Base-by-base conservation (phyloP, 1,140 invertebrate genomes). In the Steinernema feltiae region DNA sequence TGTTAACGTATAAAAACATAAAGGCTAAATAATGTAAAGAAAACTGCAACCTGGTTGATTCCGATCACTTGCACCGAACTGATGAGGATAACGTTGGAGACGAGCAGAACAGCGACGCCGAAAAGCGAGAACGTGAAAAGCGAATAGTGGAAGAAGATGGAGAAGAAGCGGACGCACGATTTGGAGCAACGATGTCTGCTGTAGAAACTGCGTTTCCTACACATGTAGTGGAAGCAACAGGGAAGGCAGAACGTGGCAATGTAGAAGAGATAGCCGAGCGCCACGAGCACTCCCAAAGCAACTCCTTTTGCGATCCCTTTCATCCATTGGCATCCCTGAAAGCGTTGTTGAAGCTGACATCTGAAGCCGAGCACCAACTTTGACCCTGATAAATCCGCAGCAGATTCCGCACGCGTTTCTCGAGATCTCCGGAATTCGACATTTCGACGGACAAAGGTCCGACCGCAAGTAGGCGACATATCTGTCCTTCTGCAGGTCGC, bases 41-140 rank as follows among this genome's bases (percentile, higher is more conserved):
- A 1, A 0, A 1, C 3, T 31, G 18, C n/a, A 71, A 48, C 21
- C 77, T 73, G 75, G 72, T 84, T 82, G 0, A 81, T 76, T 0
- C 83, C 83, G 30, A 86, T n/a, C 1, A 79, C 69, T 21, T 84
- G 83, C 15, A 85, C 80, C 30, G 83, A 84, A 17, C 74, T 73
- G 1, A 84, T 24, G 0, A 84, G 48, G 27, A 82, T 63, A 1
- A 86, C n/a, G 48, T 84, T 84, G 15, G 80, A n/a, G 1, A 70
- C 63, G 29, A 86, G 73, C 3, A 86, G 48, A 12, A 74, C 18
- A 27, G 74, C 17, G 30, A 73, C 72, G 17, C 71, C 46, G n/a
- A 82, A 1, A 1, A 80, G 7, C 1, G 83, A 84, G 21, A 86
- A 82, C 18, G 70, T 29, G 15, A 84, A 72, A 24, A 84, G 70